Evolutionary conservation across 2,113 vertebrate genomes (phyloP), one percentile per base, ranked within the genome.

Genomic region (Dicentrarchus labrax): DNA sequence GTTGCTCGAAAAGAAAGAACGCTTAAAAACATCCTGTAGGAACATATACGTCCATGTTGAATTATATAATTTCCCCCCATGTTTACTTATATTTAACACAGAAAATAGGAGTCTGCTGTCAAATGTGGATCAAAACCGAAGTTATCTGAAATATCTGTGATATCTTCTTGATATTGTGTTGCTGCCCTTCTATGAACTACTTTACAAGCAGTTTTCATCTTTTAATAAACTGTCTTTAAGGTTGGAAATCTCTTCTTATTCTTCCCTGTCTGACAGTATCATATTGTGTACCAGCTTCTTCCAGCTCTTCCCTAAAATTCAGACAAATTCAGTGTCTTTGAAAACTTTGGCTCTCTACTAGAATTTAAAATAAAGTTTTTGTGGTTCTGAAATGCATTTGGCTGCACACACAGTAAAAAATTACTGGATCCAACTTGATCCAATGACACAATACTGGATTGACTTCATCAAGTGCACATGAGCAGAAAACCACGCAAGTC

Each of bases 381-480:
- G 56, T 51, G 19, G 1, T 8, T 71, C 5, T 57, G 38, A n/a
- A 16, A 5, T 19, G 8, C 15, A 54, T 47, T 48, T 51, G 19
- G 65, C 66, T 60, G 54, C 21, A 39, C 57, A 39, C 53, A 38
- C 13, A 56, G 5, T 30, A 17, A 65, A 72, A 72, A 50, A 61
- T 3, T 19, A 53, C 12, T 53, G 36, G 48, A 47, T 47, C 65
- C 60, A 19, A 51, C 70, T 5, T 43, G 56, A 82, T 15, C 64
- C 11, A 4, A 10, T 6, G 0, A 57, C 6, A 0, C 7, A 43
- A 4, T 3, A 3, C 24, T 38, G 51, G 53, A 22, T 67, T 9
- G 36, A 38, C 19, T n/a, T 50, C 16, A 47, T 8, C 50, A 17
- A 21, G 11, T 16, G 5, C 19, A 36, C 51, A 16, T n/a, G 36